Evolutionary conservation across 2,113 vertebrate species (phyloP), one percentile per base, ranked within the genome.

Genomic region (Pampusana beccarii): DNA sequence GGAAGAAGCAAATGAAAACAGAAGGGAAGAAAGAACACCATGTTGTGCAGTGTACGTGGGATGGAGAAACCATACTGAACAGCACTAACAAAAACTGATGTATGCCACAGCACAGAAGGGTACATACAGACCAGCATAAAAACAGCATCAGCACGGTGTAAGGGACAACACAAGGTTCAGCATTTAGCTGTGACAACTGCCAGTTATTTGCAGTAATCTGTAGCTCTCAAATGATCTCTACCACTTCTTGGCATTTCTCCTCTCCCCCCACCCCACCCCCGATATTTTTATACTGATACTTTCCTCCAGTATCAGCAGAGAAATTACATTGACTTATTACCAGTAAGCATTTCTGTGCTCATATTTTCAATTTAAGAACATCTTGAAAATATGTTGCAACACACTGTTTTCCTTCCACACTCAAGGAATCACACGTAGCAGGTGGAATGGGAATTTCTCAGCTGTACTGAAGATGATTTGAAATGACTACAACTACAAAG

Each of bases 391-490:
- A 91, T 50, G 70, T 50, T 62, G 81, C 71, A 91, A 85, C 40
- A 79, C 42, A 85, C 44, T 64, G 69, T 81, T 94, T 94, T 94
- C 61, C 53, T 95, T 94, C 62, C 78, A 77, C n/a, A 70, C 61
- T 80, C 51, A 90, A 79, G n/a, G 73, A 95, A 85, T 82, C 70
- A 77, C 88, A 93, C 46, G 58, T 9, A 88, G 87, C 84, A 96
- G 92, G 94, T 88, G 93, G 89, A 93, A 95, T 89, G 74, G 90
- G 66, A 92, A 48, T 83, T 94, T 94, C 60, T 92, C 88, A 90
- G 85, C 33, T 88, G 75, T 60, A 60, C 13, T 53, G 72, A 91
- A 90, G 66, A 88, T 90, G 92, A 38, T 33, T 83, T 48, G 75
- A 88, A 94, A 96, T 88, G 64, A 92, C 66, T 81, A 74, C 58